Conservation (phyloP, 2,888 invertebrate species). For the Caenorhabditis drosophilae region DNA sequence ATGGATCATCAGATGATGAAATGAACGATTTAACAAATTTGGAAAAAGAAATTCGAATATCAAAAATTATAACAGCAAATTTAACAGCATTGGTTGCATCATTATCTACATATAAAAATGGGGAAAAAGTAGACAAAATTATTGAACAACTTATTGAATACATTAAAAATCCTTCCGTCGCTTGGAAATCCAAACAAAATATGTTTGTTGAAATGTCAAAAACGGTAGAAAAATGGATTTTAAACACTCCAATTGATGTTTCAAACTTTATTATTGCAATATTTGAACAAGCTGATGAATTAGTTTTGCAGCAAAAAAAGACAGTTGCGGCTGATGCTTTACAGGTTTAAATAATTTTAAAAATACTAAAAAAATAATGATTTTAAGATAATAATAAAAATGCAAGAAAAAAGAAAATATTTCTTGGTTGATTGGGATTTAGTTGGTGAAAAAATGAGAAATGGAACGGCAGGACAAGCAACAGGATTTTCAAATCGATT, state of each 20-base stretch:
- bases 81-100: constrained; percentile 32
- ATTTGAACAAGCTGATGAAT: constrained; percentile 28
- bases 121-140: constrained; percentile 8
- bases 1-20: constrained; percentile 36
- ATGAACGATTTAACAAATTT: constrained; percentile 34
- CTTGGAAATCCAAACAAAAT: constrained; percentile 46
- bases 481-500: constrained; percentile 38
- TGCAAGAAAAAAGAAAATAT: constrained; percentile 18
- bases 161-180: constrained; percentile 16
- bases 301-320: constrained; percentile 29
- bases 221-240: constrained; percentile 23
- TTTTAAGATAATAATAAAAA: constrained; percentile 23
- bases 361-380: neutral
- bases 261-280: constrained; percentile 20
- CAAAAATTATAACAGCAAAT: constrained; percentile 29
- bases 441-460: constrained; percentile 16
- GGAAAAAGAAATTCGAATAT: constrained; percentile 38
- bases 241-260: constrained; percentile 10
- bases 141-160: constrained; percentile 11
- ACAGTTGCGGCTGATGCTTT: constrained; percentile 42
- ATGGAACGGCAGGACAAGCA: constrained; percentile 21
- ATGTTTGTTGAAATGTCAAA: constrained; percentile 24
- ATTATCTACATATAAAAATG: constrained; percentile 25
- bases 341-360: constrained; percentile 10
- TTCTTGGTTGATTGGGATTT: constrained; percentile 36